phyloP scores from a whole-genome alignment of 1,140 invertebrate species.

The Coenobita brevimanus region DNA sequence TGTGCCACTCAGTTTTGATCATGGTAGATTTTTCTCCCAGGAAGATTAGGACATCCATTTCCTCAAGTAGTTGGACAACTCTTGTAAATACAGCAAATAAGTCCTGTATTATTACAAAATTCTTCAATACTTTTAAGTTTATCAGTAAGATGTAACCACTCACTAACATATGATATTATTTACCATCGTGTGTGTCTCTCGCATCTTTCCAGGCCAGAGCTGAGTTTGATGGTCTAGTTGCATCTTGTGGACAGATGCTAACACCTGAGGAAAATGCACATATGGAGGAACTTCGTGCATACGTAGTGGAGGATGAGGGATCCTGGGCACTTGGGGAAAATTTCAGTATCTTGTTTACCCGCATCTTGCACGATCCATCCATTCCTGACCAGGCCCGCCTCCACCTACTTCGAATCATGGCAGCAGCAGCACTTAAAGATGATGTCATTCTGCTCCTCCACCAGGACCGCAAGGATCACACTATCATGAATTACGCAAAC shows the following conservation, averaged over 20 bases:
- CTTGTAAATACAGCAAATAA: no score
- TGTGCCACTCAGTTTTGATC: no score
- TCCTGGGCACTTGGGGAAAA: conserved; percentile 93
- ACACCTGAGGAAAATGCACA: conserved; percentile 81
- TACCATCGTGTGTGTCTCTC: neutral
- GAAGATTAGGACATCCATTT: no score
- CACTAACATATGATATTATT: neutral
- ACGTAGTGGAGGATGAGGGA: conserved; percentile 89
- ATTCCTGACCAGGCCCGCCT: conserved; percentile 70
- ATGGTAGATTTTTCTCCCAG: no score
- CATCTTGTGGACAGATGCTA: conserved; percentile 79
- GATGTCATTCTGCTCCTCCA: conserved; percentile 92
- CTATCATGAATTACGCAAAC: conserved; percentile 88
- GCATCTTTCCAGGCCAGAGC: conserved; percentile 75
- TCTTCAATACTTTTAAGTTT: no score
- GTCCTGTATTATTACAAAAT: no score
- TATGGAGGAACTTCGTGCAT: conserved; percentile 87
- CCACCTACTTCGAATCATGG: conserved; percentile 71
- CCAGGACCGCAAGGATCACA: conserved; percentile 90
- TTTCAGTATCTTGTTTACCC: conserved; percentile 81
- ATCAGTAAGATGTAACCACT: neutral
- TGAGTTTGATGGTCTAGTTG: conserved; percentile 80
- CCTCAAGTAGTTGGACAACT: no score
- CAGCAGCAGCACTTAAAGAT: conserved; percentile 85
- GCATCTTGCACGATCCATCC: conserved; percentile 70